A percentile compares a stretch with the other conserved stretches of the same genome.
Evolutionary conservation across 2,797 vertebrate species (phyloP).

Genomic region (Crax fasciolata): DNA sequence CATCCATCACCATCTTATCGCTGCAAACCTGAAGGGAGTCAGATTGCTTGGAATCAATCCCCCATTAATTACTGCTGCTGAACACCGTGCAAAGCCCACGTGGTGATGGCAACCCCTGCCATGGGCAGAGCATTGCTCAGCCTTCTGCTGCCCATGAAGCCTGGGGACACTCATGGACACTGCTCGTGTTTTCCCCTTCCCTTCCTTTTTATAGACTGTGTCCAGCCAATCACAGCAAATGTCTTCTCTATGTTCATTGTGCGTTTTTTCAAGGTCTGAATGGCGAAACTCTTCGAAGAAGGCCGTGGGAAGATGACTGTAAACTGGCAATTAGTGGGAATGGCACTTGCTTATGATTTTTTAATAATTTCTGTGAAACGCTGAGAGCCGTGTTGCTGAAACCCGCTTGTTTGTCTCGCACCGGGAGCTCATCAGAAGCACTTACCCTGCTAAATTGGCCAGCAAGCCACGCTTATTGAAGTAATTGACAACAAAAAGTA

Average conservation of each 20-base stretch:
- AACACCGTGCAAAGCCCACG: background rate
- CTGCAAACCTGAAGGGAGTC: background rate
- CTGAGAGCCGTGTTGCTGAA: background rate
- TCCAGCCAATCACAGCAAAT: background rate
- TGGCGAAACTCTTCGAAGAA: background rate
- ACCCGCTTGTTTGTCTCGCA: constrained; percentile 20
- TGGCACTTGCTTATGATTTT: background rate
- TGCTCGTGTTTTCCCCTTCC: background rate
- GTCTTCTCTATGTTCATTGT: background rate
- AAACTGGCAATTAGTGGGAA: constrained; percentile 26
- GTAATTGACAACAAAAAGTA: constrained; percentile 30
- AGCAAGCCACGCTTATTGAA: constrained; percentile 30
- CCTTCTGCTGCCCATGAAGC: constrained; percentile 11
- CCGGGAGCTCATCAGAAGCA: constrained; percentile 20
- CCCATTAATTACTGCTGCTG: constrained; percentile 49
- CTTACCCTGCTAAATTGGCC: constrained; percentile 38
- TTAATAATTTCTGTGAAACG: constrained; percentile 39
- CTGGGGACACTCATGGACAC: background rate
- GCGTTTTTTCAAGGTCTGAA: background rate
- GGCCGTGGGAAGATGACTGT: background rate
- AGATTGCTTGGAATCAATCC: constrained; percentile 38
- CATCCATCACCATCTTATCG: background rate
- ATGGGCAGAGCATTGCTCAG: too few relatives aligned
- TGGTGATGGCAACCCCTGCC: too few relatives aligned
- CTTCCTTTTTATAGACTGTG: background rate